phyloP scores from a whole-genome alignment of 1,140 invertebrate genomes.

The Nixonia krombeini region DNA sequence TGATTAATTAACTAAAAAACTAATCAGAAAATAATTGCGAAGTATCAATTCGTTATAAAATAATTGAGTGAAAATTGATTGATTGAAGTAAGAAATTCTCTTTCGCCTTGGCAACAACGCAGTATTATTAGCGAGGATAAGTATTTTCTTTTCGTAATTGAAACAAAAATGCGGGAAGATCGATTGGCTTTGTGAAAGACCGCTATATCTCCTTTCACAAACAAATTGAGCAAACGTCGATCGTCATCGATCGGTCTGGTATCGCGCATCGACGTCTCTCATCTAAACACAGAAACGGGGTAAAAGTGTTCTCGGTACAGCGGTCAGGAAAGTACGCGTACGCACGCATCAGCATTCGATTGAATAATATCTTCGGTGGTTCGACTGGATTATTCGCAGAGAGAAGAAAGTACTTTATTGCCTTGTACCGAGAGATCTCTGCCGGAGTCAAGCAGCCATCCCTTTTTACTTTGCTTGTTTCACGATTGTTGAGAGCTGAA shows the following conservation, averaged over 20 bases:
- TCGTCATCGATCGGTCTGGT: slow-evolving; percentile 39
- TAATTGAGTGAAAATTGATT: background rate
- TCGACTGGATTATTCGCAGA: slow-evolving; percentile 14
- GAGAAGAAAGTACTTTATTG: slow-evolving; percentile 41
- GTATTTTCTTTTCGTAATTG: background rate
- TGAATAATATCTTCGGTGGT: slow-evolving; percentile 14
- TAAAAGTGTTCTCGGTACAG: slow-evolving; percentile 7
- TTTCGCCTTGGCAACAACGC: too few species aligned
- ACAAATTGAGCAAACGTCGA: slow-evolving; percentile 42
- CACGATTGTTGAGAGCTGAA: slow-evolving; percentile 11
- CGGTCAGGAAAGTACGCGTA: slow-evolving; percentile 16
- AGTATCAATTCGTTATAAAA: too few species aligned
- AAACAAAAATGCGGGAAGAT: slow-evolving; percentile 19
- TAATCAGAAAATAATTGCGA: too few species aligned
- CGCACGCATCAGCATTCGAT: slow-evolving; percentile 17
- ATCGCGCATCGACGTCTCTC: slow-evolving; percentile 21
- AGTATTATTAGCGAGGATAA: too few species aligned
- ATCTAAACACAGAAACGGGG: slow-evolving; percentile 6
- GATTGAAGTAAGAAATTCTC: too few species aligned
- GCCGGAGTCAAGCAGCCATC: background rate
- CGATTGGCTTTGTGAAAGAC: slow-evolving; percentile 35
- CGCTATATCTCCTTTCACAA: slow-evolving; percentile 37
- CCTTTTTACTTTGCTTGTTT: slow-evolving; percentile 7
- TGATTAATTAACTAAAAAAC: too few species aligned
- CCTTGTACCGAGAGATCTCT: slow-evolving; percentile 6